Conservation (phyloP, 2,113 vertebrate species). For the Odocoileus virginianus region DNA sequence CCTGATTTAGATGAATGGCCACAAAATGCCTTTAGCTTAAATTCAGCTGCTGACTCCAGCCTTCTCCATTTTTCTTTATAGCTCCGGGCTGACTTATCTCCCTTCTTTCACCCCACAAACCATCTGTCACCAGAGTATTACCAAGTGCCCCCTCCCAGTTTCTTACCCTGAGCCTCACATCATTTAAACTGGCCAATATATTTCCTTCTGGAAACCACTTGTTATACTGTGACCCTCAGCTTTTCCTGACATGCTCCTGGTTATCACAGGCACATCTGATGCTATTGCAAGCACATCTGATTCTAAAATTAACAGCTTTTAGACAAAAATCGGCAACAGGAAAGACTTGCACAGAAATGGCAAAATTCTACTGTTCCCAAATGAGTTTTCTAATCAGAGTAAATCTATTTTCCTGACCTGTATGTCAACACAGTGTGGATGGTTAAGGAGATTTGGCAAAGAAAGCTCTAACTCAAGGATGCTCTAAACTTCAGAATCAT, state of each 20-base stretch:
- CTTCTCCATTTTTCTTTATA: slow-evolving; percentile 24
- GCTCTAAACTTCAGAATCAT: not conserved
- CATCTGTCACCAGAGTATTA: not conserved
- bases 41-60: slow-evolving; percentile 32
- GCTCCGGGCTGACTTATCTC: slow-evolving; percentile 1
- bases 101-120: not conserved
- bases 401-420: not conserved
- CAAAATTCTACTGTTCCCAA: not conserved
- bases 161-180: not conserved
- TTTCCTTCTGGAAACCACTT: not conserved
- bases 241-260: not conserved
- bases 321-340: not conserved
- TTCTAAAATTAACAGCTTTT: not conserved
- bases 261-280: not conserved
- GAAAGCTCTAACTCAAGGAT: not conserved
- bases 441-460: not conserved
- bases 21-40: not conserved
- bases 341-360: not conserved
- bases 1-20: slow-evolving; percentile 44
- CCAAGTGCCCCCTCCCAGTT: not conserved
- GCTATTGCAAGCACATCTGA: not conserved
- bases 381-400: not conserved
- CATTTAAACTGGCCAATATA: not conserved
- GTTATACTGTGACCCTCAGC: not conserved
- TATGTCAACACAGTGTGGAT: not conserved